Percentiles rank a stretch among this genome's conserved stretches.
Evolutionary conservation across 2,797 vertebrate species (phyloP).

Genomic region (Graptemys geographica): DNA sequence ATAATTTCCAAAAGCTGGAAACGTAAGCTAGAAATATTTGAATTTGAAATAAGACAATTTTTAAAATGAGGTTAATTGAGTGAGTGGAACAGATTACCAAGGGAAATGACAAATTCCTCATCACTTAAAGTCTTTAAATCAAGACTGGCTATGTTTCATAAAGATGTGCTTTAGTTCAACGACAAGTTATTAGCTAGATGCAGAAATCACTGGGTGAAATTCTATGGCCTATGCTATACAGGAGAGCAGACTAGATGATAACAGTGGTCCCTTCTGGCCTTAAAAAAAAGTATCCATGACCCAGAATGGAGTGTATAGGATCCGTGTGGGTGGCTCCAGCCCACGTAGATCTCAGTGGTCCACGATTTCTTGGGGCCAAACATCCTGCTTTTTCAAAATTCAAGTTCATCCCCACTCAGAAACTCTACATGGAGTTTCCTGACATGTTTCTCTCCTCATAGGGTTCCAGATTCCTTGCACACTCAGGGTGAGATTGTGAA

Average conservation of each 20-base stretch:
- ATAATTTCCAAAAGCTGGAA: neutral
- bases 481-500: neutral
- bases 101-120: neutral
- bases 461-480: neutral
- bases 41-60: neutral
- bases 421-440: neutral
- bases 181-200: neutral
- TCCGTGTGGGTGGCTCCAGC: neutral
- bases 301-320: neutral
- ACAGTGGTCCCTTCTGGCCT: neutral
- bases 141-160: neutral
- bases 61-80: neutral
- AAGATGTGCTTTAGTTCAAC: neutral
- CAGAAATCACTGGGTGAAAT: neutral
- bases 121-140: neutral
- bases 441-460: neutral
- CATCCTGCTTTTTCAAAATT: neutral
- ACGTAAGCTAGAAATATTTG: neutral
- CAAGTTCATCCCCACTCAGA: neutral
- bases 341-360: neutral
- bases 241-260: neutral
- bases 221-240: neutral
- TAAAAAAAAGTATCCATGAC: neutral
- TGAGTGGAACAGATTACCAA: neutral
- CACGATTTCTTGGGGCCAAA: neutral